These are phyloP conservation scores for Gymnocypris eckloni DNA, from an alignment of 2,797 vertebrate genomes.

Conservation along the genomic window DNA sequence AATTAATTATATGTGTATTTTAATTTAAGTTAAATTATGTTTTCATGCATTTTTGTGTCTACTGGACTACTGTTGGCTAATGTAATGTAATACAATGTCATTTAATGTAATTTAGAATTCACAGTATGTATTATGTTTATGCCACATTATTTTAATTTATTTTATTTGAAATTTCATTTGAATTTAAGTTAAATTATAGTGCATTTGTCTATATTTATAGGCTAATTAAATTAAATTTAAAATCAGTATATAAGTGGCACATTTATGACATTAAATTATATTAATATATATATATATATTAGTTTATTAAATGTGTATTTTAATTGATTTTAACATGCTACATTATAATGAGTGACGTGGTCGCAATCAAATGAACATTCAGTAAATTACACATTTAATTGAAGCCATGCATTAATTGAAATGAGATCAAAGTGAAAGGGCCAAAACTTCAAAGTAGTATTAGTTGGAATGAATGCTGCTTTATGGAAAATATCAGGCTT, in stretches of 20 bases:
- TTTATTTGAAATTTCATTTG: no score
- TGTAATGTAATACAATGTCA: neutral
- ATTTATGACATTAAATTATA: neutral
- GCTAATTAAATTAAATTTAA: neutral
- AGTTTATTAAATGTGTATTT: neutral
- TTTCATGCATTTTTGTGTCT: neutral
- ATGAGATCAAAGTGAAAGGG: slow-evolving; percentile 19
- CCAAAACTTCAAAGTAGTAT: slow-evolving; percentile 14
- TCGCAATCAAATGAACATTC: neutral
- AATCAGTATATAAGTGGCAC: neutral
- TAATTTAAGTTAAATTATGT: neutral
- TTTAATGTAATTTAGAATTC: neutral
- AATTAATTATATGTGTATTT: neutral
- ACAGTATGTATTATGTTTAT: neutral
- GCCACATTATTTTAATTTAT: neutral
- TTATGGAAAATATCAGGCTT: neutral
- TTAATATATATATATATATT: neutral
- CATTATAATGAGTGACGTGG: neutral
- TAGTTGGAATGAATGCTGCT: slow-evolving; percentile 12
- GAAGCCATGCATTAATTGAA: slow-evolving; percentile 1
- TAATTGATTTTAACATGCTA: neutral
- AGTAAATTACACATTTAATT: neutral
- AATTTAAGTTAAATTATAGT: no score
- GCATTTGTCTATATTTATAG: no score
- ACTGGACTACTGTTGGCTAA: neutral